Evolutionary conservation across 2,113 vertebrate species (phyloP).

Genomic region (Cricetomys ansorgei): DNA sequence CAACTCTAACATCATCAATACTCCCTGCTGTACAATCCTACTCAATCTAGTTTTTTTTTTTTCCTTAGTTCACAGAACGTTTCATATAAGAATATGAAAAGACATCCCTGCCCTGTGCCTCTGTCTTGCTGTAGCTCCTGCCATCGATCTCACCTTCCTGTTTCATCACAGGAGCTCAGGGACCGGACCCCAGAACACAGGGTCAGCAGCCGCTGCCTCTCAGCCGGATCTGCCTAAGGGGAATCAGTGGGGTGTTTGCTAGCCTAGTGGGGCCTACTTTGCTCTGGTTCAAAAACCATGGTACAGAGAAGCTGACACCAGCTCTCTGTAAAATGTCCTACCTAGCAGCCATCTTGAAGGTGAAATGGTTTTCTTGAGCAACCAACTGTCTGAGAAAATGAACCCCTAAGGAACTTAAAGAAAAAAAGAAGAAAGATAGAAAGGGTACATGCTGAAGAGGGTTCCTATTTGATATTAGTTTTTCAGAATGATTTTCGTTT

Average conservation of each 20-base stretch:
- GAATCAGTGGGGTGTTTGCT: constrained; percentile 76
- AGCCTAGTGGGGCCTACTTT: constrained; percentile 73
- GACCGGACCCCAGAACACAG: constrained; percentile 66
- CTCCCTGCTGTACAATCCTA: constrained; percentile 71
- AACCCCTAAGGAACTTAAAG: background rate
- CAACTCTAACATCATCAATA: constrained; percentile 59
- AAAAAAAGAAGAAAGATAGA: background rate
- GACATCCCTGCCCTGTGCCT: constrained; percentile 72
- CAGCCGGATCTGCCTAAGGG: constrained; percentile 76
- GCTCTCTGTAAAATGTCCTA: constrained; percentile 64
- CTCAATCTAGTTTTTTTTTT: constrained; percentile 47
- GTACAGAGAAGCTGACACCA: constrained; percentile 70
- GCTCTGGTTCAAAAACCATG: constrained; percentile 72
- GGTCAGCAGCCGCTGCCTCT: constrained; percentile 73
- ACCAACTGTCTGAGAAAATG: background rate
- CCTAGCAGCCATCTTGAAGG: constrained; percentile 17
- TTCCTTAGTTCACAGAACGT: constrained; percentile 77
- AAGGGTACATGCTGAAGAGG: background rate
- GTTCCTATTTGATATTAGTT: background rate
- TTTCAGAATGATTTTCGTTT: background rate
- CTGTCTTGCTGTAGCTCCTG: constrained; percentile 68
- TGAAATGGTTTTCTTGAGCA: constrained; percentile 11
- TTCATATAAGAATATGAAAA: constrained; percentile 82
- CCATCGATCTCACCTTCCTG: constrained; percentile 76
- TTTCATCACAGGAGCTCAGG: constrained; percentile 79